Evolutionary conservation across 2,888 invertebrate genomes (phyloP).

Genomic region (Agrotis exclamationis): DNA sequence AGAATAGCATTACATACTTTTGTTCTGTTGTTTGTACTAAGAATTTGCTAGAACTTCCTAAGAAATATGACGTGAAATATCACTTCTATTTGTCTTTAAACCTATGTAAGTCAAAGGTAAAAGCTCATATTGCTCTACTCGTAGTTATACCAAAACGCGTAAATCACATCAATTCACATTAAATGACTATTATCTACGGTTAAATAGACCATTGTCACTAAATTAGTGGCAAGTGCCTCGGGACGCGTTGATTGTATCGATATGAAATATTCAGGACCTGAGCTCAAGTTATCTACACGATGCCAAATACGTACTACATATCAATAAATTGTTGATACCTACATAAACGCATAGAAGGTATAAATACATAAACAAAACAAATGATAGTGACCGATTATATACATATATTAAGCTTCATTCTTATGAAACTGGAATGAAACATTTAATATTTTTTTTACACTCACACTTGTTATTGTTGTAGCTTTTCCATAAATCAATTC

Average conservation of each 20-base stretch:
- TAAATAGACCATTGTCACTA: slow-evolving; percentile 73
- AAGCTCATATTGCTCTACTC: slow-evolving; percentile 9
- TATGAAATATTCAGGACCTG: slow-evolving; percentile 69
- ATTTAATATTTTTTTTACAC: background rate
- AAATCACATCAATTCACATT: slow-evolving; percentile 64
- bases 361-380: background rate
- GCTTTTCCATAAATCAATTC: background rate
- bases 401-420: too few species aligned
- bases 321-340: slow-evolving; percentile 65
- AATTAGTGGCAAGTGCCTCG: slow-evolving; percentile 74
- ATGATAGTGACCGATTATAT: background rate
- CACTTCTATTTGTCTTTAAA: slow-evolving; percentile 19
- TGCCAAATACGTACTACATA: slow-evolving; percentile 66
- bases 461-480: background rate
- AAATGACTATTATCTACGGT: slow-evolving; percentile 65
- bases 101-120: background rate
- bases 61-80: slow-evolving; percentile 38
- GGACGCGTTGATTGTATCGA: slow-evolving; percentile 72
- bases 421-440: too few species aligned
- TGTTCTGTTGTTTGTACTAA: slow-evolving; percentile 41
- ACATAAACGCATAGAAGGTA: slow-evolving; percentile 22
- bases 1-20: slow-evolving; percentile 52
- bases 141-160: slow-evolving; percentile 47
- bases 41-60: slow-evolving; percentile 23
- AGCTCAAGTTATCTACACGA: slow-evolving; percentile 44